Evolutionary conservation across 2,113 vertebrate genomes (phyloP).

Genomic region (Syrrhaptes paradoxus): DNA sequence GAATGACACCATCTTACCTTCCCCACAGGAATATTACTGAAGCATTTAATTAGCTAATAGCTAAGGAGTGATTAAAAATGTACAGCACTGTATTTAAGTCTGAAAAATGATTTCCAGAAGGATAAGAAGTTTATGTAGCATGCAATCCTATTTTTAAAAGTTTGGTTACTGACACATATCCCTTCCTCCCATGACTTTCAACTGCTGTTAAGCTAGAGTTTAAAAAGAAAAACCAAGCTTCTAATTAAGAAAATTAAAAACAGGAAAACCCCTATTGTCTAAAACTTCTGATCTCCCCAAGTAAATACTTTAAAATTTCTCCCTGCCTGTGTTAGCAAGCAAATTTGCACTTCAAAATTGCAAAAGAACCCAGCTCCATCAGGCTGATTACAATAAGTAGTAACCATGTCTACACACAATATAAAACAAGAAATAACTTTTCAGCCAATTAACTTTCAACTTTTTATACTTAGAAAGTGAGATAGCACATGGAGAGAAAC

Average conservation of each 20-base stretch:
- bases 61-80: conserved; percentile 50
- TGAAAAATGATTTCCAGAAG: not conserved
- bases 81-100: conserved; percentile 31
- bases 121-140: not conserved
- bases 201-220: not conserved
- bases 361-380: fast-evolving
- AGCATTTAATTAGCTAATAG: conserved; percentile 26
- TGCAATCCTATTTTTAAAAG: not conserved
- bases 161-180: not conserved
- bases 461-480: not conserved
- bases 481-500: not conserved
- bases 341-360: not conserved
- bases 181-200: not conserved
- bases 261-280: not conserved
- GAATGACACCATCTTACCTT: not conserved
- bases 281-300: not conserved
- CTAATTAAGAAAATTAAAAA: not conserved
- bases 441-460: not conserved
- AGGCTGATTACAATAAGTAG: not conserved
- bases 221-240: not conserved
- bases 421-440: not conserved
- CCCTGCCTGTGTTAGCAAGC: not conserved
- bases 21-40: not conserved
- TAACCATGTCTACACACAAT: not conserved
- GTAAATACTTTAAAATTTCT: not conserved